Evolutionary conservation across 1,140 invertebrate genomes (phyloP), one percentile per base, ranked within the genome.

Genomic region (Ganaspis sp.): DNA sequence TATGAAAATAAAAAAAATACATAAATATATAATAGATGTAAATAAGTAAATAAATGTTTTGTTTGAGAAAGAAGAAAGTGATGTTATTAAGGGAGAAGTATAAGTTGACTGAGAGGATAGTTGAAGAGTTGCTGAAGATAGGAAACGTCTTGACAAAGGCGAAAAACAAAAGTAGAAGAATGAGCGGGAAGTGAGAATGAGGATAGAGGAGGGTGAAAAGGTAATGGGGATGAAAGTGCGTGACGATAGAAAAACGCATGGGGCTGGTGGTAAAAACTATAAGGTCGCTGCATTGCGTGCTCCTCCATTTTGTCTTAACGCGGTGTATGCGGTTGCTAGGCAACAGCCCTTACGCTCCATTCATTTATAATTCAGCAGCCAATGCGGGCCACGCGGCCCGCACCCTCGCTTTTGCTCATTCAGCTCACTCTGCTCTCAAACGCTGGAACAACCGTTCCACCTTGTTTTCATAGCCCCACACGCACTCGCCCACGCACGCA

Each of bases 251-350:
- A 64, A 64, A 64, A 29, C 58, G 12, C 58, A n/a, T 29, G 58
- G 73, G 72, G 19, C 11, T 11, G 58, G 58, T 4, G 58, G 21
- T 26, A 26, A 15, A 64, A 64, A 64, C 23, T 26, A 78, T 71
- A 73, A 75, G 74, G 74, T 81, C 74, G 77, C 75, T 78, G 76
- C 76, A 78, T 87, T 89, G 86, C 78, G 81, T 77, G 37, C 84
- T 88, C 87, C 90, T 90, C 90, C 90, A 91, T 91, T 91, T 91
- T 91, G 90, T 91, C 90, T 91, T 91, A 90, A 86, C 89, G 86
- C 86, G 85, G 89, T 87, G 87, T 88, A 87, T 87, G 87, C 86
- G 87, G 90, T 91, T 91, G 89, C 90, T 87, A 90, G 87, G 90
- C 90, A 90, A 91, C 90, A 89, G 89, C 89, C 90, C 90, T 91